These are phyloP conservation scores for Petrocephalus schoutedeni DNA, from an alignment of 2,797 vertebrate species.

Conservation along the genomic window DNA sequence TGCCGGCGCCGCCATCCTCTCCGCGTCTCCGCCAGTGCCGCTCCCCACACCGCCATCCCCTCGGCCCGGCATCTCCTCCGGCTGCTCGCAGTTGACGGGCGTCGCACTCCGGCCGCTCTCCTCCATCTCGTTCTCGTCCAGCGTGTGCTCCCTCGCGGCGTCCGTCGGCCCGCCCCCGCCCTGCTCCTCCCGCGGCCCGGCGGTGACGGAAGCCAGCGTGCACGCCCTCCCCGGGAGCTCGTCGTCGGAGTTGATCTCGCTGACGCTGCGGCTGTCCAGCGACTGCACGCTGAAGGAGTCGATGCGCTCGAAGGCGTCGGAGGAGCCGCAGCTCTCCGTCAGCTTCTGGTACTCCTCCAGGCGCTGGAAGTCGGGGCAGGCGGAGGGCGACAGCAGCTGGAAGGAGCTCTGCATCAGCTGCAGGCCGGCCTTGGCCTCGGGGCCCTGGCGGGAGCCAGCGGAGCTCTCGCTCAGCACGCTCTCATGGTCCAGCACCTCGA, in stretches of 20 bases:
- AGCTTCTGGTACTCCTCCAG: slow-evolving; percentile 92
- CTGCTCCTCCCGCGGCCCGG: slow-evolving; percentile 49
- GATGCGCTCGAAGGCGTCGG: slow-evolving; percentile 95
- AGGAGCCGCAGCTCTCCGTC: slow-evolving; percentile 88
- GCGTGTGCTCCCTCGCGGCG: slow-evolving; percentile 54
- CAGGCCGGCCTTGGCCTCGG: slow-evolving; percentile 82
- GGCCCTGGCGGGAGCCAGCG: slow-evolving; percentile 87
- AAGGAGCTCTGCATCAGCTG: slow-evolving; percentile 96
- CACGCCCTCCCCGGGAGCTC: slow-evolving; percentile 78
- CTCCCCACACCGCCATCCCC: slow-evolving; percentile 37
- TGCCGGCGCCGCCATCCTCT: slow-evolving; percentile 39
- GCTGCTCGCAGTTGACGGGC: slow-evolving; percentile 89
- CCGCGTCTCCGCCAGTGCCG: slow-evolving; percentile 27
- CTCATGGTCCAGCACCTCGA: slow-evolving; percentile 96
- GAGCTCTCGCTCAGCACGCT: slow-evolving; percentile 98
- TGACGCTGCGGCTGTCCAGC: slow-evolving; percentile 91
- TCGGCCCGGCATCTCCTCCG: slow-evolving; percentile 67
- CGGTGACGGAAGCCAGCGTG: slow-evolving; percentile 69
- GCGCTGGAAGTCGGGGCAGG: slow-evolving; percentile 80
- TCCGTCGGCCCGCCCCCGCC: slow-evolving; percentile 58
- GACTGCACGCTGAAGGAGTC: slow-evolving; percentile 97
- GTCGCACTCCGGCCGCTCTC: slow-evolving; percentile 95
- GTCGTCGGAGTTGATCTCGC: slow-evolving; percentile 96
- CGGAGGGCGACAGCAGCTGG: slow-evolving; percentile 87
- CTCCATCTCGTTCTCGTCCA: slow-evolving; percentile 89